A percentile compares a stretch with the other conserved stretches of the same genome.
Evolutionary conservation across 2,113 vertebrate genomes (phyloP).

Genomic region (Hemiscyllium ocellatum): DNA sequence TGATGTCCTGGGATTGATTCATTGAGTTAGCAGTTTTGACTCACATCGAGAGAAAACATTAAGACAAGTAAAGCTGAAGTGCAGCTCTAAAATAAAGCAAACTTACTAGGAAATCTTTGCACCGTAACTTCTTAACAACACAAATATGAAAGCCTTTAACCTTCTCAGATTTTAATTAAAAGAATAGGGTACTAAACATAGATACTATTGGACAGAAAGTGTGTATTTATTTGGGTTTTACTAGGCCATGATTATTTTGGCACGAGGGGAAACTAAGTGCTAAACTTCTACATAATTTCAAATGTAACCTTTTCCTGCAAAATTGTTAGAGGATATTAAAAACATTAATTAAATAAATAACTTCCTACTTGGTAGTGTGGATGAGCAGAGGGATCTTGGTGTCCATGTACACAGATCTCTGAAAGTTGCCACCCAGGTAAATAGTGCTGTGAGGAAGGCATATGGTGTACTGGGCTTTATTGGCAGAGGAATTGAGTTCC

Average conservation of each 20-base stretch:
- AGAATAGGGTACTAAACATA: background rate
- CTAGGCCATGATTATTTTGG: background rate
- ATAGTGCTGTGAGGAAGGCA: too few species aligned
- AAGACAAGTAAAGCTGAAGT: constrained; percentile 3
- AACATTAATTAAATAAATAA: background rate
- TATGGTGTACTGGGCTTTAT: too few species aligned
- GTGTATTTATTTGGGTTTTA: background rate
- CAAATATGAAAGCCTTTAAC: background rate
- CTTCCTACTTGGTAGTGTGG: too few species aligned
- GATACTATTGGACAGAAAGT: background rate
- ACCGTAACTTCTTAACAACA: background rate
- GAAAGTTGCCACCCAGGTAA: too few species aligned
- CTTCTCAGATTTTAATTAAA: background rate
- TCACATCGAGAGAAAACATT: background rate
- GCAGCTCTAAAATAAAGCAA: background rate
- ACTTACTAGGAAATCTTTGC: background rate
- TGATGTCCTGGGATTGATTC: constrained; percentile 15
- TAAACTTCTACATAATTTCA: background rate
- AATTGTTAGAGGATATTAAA: background rate
- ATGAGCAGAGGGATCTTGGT: too few species aligned
- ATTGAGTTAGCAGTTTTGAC: constrained; percentile 29
- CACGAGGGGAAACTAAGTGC: background rate
- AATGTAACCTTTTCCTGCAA: background rate
- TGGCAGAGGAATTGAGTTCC: too few species aligned
- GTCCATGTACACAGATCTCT: too few species aligned